phyloP scores from a whole-genome alignment of 2,888 invertebrate genomes.

The Nemotelus pantherinus region DNA sequence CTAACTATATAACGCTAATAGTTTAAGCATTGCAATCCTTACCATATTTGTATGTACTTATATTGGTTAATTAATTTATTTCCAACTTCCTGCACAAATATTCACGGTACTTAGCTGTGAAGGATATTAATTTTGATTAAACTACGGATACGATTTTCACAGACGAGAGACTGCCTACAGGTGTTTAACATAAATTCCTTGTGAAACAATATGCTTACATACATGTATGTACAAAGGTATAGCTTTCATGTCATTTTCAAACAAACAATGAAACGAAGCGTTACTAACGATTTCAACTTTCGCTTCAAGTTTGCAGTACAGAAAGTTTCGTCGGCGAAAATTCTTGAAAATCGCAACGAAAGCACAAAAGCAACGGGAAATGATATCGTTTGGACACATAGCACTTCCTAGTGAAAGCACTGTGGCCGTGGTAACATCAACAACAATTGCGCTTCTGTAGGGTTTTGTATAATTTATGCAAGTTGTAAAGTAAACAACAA shows the following conservation, averaged over 20 bases:
- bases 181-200: too few relatives aligned
- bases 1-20: too few relatives aligned
- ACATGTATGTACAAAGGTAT: too few relatives aligned
- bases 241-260: neutral
- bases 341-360: constrained; percentile 41
- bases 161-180: too few relatives aligned
- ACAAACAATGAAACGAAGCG: constrained; percentile 17
- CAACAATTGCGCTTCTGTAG: constrained; percentile 35
- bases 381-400: constrained; percentile 37
- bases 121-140: too few relatives aligned
- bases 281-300: constrained; percentile 30
- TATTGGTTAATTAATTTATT: too few relatives aligned
- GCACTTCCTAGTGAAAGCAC: neutral
- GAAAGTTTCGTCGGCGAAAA: constrained; percentile 11
- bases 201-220: too few relatives aligned
- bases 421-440: constrained; percentile 5
- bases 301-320: neutral
- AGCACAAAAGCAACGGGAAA: constrained; percentile 39
- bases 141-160: too few relatives aligned
- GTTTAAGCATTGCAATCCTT: too few relatives aligned
- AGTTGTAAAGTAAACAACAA: constrained; percentile 49
- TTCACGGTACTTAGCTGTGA: too few relatives aligned
- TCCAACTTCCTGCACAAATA: too few relatives aligned
- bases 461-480: constrained; percentile 48
- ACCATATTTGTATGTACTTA: too few relatives aligned